Evolutionary conservation across 2,797 vertebrate species (phyloP).

Genomic region (Danio aesculapii): DNA sequence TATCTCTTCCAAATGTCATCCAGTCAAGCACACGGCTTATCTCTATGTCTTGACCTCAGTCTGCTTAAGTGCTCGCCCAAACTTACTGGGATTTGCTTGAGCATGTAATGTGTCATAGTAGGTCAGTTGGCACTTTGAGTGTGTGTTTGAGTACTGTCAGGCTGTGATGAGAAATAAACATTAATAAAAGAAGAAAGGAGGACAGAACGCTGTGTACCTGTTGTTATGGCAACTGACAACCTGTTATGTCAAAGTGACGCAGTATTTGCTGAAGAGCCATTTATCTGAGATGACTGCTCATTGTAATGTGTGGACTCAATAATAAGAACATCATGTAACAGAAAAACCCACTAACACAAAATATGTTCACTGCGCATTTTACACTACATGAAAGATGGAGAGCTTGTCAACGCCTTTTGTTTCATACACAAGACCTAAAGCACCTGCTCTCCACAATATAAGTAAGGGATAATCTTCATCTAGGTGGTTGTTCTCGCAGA

Average conservation of each 20-base stretch:
- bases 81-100: slow-evolving; percentile 26
- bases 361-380: background rate
- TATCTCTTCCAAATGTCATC: slow-evolving; percentile 13
- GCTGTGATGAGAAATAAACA: slow-evolving; percentile 67
- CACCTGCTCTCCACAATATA: too few species aligned
- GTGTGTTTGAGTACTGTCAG: slow-evolving; percentile 56
- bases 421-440: background rate
- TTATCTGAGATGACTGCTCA: background rate
- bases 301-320: background rate
- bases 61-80: slow-evolving; percentile 6
- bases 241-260: slow-evolving; percentile 68
- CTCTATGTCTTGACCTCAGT: slow-evolving; percentile 3
- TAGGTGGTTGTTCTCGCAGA: background rate
- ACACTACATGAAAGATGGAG: background rate
- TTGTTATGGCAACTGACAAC: slow-evolving; percentile 72
- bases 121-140: slow-evolving; percentile 61
- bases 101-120: slow-evolving; percentile 29
- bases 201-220: slow-evolving; percentile 73
- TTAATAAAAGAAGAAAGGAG: slow-evolving; percentile 72
- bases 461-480: too few species aligned
- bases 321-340: slow-evolving; percentile 14
- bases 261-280: slow-evolving; percentile 10
- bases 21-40: slow-evolving; percentile 28
- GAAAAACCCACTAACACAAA: background rate
- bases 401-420: background rate